Evolutionary conservation across 2,888 invertebrate genomes (phyloP), one percentile per base, ranked within the genome.

Genomic region (Sesia bembeciformis): DNA sequence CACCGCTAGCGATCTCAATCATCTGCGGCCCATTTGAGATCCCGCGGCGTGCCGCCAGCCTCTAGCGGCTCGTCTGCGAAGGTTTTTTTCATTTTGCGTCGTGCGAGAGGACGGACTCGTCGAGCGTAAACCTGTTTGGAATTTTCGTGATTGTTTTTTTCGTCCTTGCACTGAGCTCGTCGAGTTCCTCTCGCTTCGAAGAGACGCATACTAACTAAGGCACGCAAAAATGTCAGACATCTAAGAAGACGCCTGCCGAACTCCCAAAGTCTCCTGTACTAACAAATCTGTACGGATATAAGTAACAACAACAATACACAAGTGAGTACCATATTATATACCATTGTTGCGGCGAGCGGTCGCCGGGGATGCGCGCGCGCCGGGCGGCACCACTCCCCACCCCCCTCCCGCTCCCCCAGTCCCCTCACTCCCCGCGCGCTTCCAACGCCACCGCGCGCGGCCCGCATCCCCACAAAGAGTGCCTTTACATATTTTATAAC

Each of bases 81-180:
- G 69, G 74, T 70, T 84, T 84, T 52, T 79, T 83, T 80, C 75
- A 66, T 84, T 85, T 86, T 84, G 75, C 73, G 74, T 76, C 73
- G 75, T 70, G 76, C 78, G 78, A 75, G 70, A 77, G 81, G 82
- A 80, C 78, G 78, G 76, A 71, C 74, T 68, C 55, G 55, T 65
- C 74, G 73, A 70, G 71, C 74, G 69, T 60, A 78, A 86, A 87
- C 87, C 85, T 65, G 86, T 87, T 82, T 69, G 63, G 64, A 69
- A 76, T 82, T 86, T 86, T 76, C 84, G 84, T 84, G 79, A 79
- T 84, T 78, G 77, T 83, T 84, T 87, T 65, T 85, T 80, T 80
- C 80, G 76, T 77, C 77, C 77, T 78, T 73, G 68, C 70, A 64
- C 65, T 74, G 69, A 72, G 67, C 70, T 67, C 66, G 62, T 62